Base-by-base conservation (phyloP, 2,888 invertebrate genomes). In the Saturnia japonica region DNA sequence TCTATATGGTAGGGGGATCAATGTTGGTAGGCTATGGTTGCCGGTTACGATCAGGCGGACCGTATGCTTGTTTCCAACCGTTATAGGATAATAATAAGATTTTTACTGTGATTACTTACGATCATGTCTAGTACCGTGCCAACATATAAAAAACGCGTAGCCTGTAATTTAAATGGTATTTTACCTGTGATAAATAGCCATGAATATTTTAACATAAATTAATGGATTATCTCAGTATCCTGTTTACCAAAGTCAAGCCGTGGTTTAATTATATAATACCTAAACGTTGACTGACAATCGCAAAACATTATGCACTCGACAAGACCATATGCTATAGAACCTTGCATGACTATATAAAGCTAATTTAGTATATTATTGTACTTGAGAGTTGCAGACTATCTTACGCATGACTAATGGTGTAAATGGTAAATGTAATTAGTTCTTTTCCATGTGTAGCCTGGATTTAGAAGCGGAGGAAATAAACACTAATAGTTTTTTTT, bases 311-410 rank as follows among this genome's bases (percentile, higher is more conserved):
- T 25, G 25, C 64, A 54, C 25, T 45, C 72, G 74, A 74, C 74
- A 73, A 74, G 73, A 77, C 83, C 84, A 84, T 85, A 82, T 84
- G 84, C 75, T 79, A 68, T 60, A 28, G 72, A 77, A 73, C 83
- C 84, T 84, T 85, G 79, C 70, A 76, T 70, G 72, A 75, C 82
- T 82, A 72, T 82, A 82, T 78, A 74, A 62, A 77, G 77, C 75
- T 77, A 77, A 80, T 82, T 83, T 78, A 78, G 75, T 81, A 80
- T 78, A 71, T 68, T 80, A 80, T 81, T 81, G 78, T 79, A 77
- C 78, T 71, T 71, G 74, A 75, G 68, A 71, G 43, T 40, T 54
- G 68, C 68, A 45, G 64, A 14, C 9, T 60, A 47, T 62, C 51
- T 68, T 68, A 68, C 47, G 25, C 14, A 66, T 78, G 76, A 79